Evolutionary conservation across 1,140 invertebrate genomes (phyloP).

Genomic region (Brachionus plicatilis): DNA sequence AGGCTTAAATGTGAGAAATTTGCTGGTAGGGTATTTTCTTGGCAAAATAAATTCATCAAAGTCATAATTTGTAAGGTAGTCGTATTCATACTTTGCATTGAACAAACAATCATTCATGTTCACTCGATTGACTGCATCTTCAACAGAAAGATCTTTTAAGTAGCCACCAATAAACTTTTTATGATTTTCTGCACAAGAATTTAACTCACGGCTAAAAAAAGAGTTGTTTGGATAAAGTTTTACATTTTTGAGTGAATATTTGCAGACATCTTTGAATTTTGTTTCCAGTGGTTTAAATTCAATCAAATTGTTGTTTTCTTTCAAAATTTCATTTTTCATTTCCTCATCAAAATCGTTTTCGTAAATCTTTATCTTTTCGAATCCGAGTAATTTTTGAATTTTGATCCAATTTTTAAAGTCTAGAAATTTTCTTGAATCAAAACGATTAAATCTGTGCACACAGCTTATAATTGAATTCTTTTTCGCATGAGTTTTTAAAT

Average conservation of each 20-base stretch:
- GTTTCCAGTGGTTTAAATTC: not conserved
- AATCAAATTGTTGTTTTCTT: no score
- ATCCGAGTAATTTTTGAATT: no score
- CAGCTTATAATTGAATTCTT: not conserved
- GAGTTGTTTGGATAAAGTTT: not conserved
- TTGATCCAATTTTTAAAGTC: no score
- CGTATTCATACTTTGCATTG: not conserved
- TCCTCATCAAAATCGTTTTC: no score
- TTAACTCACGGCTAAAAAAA: not conserved
- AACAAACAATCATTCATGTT: constrained; percentile 3
- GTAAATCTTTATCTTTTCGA: no score
- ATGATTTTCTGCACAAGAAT: not conserved
- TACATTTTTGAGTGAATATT: not conserved
- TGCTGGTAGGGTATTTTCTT: not conserved
- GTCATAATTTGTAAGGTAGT: not conserved
- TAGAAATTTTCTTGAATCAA: no score
- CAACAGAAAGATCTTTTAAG: not conserved
- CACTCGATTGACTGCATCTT: not conserved
- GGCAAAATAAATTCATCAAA: not conserved
- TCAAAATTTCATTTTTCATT: no score
- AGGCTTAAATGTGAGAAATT: not conserved
- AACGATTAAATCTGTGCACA: not conserved
- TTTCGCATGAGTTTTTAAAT: not conserved
- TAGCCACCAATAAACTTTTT: not conserved
- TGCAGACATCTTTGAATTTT: not conserved